Base-by-base conservation (phyloP, 2,888 invertebrate species). In the Schrankia costaestrigalis region DNA sequence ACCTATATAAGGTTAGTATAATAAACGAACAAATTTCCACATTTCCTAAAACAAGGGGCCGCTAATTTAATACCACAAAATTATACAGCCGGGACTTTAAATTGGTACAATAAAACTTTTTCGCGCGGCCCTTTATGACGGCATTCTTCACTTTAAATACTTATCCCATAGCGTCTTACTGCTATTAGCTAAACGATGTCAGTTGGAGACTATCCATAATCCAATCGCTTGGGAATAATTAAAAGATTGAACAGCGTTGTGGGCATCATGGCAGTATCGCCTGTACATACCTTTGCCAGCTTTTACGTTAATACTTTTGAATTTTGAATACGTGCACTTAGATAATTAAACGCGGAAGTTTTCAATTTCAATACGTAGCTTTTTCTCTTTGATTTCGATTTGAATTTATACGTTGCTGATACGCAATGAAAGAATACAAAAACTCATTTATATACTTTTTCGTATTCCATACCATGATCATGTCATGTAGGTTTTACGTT, bases 181-280 rank as follows among this genome's bases (percentile, higher is more conserved):
- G 19, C 26, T 41, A 42, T 44, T 51, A 47, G 13, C 34, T 51
- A 42, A 51, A 43, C 36, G 30, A 40, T 18, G 22, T 23, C 29
- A 31, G 44, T 42, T 48, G 38, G 50, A 46, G 49, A 53, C 57
- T 46, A 69, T 65, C 63, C 57, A 63, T 71, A 67, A 67, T 56
- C 54, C 37, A 53, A 56, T 56, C 64, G 39, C 64, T 21, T 21
- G 69, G 64, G 62, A 65, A 51, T 66, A 63, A 71, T 71, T 65
- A 66, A 48, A 63, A 63, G 58, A 71, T 67, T 67, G 68, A 65
- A 58, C 53, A 56, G 53, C 41, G 41, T 37, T 40, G 42, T 40
- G 48, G 44, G 33, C 35, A 39, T 36, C 31, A 27, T 17, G 41
- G 45, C 43, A 24, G 3, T n/a, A n/a, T 5, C 2, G 41, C 35